phyloP scores from a whole-genome alignment of 2,113 vertebrate species.

The Saimiri boliviensis region DNA sequence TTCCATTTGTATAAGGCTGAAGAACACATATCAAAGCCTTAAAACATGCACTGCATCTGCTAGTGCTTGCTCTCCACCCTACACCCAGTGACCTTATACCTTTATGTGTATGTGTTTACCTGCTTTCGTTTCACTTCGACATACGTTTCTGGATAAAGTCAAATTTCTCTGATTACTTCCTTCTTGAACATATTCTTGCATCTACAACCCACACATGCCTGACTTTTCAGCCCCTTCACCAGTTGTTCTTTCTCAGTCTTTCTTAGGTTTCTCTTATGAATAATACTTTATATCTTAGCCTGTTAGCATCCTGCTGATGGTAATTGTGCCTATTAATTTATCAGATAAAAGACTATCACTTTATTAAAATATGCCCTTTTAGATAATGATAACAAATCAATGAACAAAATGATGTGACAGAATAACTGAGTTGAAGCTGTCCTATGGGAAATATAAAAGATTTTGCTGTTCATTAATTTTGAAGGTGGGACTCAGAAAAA shows the following conservation, averaged over 20 bases:
- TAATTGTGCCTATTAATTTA: not conserved
- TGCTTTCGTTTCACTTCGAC: not conserved
- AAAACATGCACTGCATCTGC: not conserved
- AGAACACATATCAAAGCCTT: not conserved
- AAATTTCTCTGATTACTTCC: not conserved
- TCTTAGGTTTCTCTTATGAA: not conserved
- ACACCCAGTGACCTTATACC: not conserved
- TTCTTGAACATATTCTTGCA: not conserved
- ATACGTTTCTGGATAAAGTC: not conserved
- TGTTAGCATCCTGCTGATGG: not conserved
- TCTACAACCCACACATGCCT: not conserved
- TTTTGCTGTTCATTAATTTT: slow-evolving; percentile 48
- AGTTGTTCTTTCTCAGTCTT: not conserved
- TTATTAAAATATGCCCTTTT: slow-evolving; percentile 46
- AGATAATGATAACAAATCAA: not conserved
- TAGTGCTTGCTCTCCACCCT: not conserved
- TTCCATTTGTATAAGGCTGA: not conserved
- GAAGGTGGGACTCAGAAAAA: slow-evolving; percentile 25
- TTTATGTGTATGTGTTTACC: not conserved
- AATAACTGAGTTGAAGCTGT: slow-evolving; percentile 15
- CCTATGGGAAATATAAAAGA: not conserved
- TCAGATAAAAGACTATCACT: not conserved
- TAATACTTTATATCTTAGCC: not conserved
- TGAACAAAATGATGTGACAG: not conserved
- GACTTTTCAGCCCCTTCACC: not conserved